These are phyloP conservation scores for Drosophila affinis DNA, from an alignment of 2,888 invertebrate species.

Conservation along the genomic window DNA sequence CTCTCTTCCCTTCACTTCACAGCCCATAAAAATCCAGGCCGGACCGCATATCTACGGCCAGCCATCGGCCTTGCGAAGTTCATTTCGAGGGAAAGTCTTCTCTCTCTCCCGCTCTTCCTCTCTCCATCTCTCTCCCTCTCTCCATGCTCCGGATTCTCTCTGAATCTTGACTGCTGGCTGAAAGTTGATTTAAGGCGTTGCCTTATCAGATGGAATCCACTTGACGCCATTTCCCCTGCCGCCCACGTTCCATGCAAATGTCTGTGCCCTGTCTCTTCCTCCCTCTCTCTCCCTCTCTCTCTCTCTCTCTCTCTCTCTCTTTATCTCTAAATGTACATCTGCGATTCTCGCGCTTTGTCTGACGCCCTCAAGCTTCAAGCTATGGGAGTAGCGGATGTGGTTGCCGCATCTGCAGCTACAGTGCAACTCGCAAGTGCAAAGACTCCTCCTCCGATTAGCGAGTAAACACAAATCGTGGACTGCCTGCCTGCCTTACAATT, in stretches of 20 bases:
- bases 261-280: not conserved
- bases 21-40: not conserved
- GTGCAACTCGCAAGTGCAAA: not conserved
- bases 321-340: constrained; percentile 14
- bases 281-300: not conserved
- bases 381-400: not conserved
- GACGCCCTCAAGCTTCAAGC: constrained; percentile 14
- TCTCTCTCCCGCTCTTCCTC: no score
- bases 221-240: constrained; percentile 33
- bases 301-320: not conserved
- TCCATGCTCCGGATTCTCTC: not conserved
- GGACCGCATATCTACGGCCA: not conserved
- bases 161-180: not conserved
- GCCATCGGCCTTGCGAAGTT: not conserved
- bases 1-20: not conserved
- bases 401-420: not conserved
- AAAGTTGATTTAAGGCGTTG: constrained; percentile 20
- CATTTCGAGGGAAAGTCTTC: constrained; percentile 4
- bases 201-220: constrained; percentile 29
- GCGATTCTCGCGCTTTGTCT: not conserved
- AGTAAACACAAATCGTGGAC: no score
- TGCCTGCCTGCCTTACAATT: no score
- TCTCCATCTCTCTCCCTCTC: no score
- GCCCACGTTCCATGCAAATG: constrained; percentile 20
- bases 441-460: no score